These are phyloP conservation scores for Tortrix viridana DNA, from an alignment of 2,888 invertebrate species.

Conservation along the genomic window DNA sequence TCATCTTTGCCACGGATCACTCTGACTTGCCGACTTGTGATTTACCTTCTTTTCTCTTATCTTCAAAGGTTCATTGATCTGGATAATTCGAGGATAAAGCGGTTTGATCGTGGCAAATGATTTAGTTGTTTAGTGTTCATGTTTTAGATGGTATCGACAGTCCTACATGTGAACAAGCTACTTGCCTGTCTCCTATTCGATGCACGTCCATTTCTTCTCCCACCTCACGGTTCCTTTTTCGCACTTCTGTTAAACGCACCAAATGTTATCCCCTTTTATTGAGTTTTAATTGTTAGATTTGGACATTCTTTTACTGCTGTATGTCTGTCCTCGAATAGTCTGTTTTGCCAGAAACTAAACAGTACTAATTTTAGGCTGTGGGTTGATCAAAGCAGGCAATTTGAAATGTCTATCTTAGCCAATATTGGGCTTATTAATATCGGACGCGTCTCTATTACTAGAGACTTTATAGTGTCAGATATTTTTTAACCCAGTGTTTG, in stretches of 20 bases:
- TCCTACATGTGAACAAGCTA: slow-evolving; percentile 66
- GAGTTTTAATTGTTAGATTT: slow-evolving; percentile 32
- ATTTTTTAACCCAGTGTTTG: no score
- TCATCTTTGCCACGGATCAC: slow-evolving; percentile 63
- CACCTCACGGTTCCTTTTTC: slow-evolving; percentile 47
- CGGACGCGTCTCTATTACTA: no score
- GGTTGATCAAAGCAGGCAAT: no score
- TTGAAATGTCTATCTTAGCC: no score
- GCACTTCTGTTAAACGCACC: slow-evolving; percentile 47
- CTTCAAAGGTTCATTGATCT: slow-evolving; percentile 2
- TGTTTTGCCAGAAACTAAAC: background rate
- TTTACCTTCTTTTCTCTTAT: background rate
- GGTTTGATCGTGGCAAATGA: slow-evolving; percentile 67
- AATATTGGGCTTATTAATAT: no score
- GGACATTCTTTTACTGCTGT: slow-evolving; percentile 13
- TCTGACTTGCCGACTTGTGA: slow-evolving; percentile 15
- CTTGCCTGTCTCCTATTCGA: slow-evolving; percentile 67
- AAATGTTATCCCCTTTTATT: slow-evolving; percentile 18
- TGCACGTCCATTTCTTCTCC: slow-evolving; percentile 68
- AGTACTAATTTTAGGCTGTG: no score
- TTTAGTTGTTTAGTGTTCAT: slow-evolving; percentile 83
- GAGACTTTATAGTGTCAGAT: no score
- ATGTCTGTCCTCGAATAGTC: slow-evolving; percentile 1
- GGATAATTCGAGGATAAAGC: slow-evolving; percentile 42
- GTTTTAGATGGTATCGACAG: slow-evolving; percentile 80